These are phyloP conservation scores for Nothocercus julius DNA, from an alignment of 2,113 vertebrate genomes.

Conservation along the genomic window DNA sequence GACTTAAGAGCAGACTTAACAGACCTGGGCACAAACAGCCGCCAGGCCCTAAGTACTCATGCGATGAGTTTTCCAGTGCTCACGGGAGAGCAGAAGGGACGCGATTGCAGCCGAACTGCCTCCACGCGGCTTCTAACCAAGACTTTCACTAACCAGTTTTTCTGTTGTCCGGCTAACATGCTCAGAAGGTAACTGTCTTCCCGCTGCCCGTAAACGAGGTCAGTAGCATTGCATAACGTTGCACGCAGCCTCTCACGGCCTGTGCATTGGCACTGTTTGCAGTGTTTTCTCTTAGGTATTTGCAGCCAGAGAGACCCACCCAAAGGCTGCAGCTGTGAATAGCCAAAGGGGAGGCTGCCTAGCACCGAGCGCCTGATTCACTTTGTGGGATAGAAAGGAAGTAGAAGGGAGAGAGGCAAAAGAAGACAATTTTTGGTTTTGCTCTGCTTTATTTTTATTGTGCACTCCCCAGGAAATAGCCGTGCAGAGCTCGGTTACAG, in stretches of 20 bases:
- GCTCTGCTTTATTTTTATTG: conserved; percentile 40
- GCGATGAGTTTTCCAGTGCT: conserved; percentile 37
- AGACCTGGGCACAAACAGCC: conserved; percentile 10
- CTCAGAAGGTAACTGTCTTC: conserved; percentile 55
- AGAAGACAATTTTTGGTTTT: conserved; percentile 48
- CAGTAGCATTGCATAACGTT: conserved; percentile 17
- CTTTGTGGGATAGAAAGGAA: conserved; percentile 13
- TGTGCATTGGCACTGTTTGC: conserved; percentile 43
- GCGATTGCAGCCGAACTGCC: conserved; percentile 33
- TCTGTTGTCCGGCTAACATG: conserved; percentile 42
- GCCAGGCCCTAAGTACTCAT: conserved; percentile 7
- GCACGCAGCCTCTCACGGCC: not conserved
- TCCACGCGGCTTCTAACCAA: conserved; percentile 52
- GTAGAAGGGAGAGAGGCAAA: conserved; percentile 9
- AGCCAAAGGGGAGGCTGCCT: conserved; percentile 36
- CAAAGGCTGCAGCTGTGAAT: conserved; percentile 59
- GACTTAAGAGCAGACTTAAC: conserved; percentile 36
- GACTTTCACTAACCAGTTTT: conserved; percentile 48
- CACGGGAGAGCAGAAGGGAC: conserved; percentile 41
- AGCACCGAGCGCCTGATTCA: conserved; percentile 51
- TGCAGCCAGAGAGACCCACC: conserved; percentile 46
- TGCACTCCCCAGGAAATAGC: conserved; percentile 39
- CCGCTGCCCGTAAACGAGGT: conserved; percentile 51
- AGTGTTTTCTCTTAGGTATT: conserved; percentile 53
- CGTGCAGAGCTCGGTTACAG: not conserved